A percentile compares a stretch with the other conserved stretches of the same genome.
Evolutionary conservation across 2,113 vertebrate genomes (phyloP).

Genomic region (Pogonocichla stellata): DNA sequence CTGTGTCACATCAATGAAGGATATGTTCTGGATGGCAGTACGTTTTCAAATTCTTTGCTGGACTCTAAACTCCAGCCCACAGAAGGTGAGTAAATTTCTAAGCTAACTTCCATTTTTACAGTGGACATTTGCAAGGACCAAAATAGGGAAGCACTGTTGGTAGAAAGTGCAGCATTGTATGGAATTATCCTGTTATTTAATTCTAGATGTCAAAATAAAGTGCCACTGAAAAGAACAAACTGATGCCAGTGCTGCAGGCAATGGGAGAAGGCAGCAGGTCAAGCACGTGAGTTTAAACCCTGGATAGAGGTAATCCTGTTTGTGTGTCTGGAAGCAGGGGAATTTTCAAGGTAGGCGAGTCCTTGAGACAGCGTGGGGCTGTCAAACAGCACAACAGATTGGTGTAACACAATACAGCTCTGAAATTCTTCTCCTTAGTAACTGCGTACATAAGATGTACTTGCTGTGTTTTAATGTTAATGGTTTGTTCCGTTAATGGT

Average conservation of each 20-base stretch:
- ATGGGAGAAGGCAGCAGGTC: neutral
- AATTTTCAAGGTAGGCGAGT: neutral
- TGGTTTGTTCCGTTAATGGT: too few species aligned
- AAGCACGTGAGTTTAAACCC: neutral
- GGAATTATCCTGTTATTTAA: neutral
- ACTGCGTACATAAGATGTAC: neutral
- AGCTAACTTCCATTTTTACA: neutral
- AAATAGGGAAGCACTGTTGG: neutral
- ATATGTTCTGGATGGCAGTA: neutral
- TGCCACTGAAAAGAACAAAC: neutral
- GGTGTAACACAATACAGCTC: neutral
- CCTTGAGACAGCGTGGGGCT: fast-evolving
- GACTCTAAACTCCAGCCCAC: neutral
- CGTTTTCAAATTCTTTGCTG: neutral
- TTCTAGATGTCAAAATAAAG: slow-evolving; percentile 28
- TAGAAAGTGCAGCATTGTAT: neutral
- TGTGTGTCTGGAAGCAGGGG: neutral
- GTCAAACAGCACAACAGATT: neutral
- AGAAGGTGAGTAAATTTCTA: neutral
- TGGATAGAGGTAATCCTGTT: neutral
- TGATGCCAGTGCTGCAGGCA: neutral
- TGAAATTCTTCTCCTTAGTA: neutral
- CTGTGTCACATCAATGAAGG: neutral
- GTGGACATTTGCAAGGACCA: neutral
- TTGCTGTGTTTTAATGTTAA: too few species aligned